These are phyloP conservation scores for Tachysurus fulvidraco DNA, from an alignment of 2,113 vertebrate genomes.

Conservation along the genomic window DNA sequence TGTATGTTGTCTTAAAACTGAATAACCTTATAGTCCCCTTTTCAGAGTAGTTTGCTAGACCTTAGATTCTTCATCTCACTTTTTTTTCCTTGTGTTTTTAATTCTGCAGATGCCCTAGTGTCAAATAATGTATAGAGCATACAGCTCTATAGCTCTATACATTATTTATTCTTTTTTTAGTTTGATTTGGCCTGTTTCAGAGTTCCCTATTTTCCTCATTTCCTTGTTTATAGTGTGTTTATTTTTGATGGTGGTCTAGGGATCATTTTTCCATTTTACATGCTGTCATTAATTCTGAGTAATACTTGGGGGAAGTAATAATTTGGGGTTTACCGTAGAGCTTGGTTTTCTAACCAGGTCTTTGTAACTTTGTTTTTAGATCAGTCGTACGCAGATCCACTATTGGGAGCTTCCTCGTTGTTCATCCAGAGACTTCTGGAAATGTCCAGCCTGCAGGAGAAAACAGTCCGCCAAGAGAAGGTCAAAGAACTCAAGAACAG, in stretches of 20 bases:
- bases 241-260: neutral
- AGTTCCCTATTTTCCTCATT: neutral
- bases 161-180: neutral
- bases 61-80: neutral
- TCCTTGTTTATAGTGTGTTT: neutral
- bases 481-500: slow-evolving; percentile 62
- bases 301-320: slow-evolving; percentile 15
- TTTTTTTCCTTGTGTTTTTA: neutral
- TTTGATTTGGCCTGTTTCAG: neutral
- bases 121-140: no score
- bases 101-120: neutral
- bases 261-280: neutral
- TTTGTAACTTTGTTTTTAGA: slow-evolving; percentile 50
- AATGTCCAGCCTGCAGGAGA: slow-evolving; percentile 67
- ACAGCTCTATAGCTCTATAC: no score
- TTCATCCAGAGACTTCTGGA: slow-evolving; percentile 71
- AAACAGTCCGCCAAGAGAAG: slow-evolving; percentile 70
- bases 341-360: neutral
- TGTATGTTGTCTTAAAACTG: neutral
- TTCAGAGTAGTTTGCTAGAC: neutral
- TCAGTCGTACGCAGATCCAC: slow-evolving; percentile 66
- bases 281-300: neutral
- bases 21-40: neutral
- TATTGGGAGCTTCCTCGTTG: slow-evolving; percentile 63
- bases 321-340: slow-evolving; percentile 1